These are phyloP conservation scores for Phoxinus phoxinus DNA, from an alignment of 2,113 vertebrate genomes.

Conservation along the genomic window DNA sequence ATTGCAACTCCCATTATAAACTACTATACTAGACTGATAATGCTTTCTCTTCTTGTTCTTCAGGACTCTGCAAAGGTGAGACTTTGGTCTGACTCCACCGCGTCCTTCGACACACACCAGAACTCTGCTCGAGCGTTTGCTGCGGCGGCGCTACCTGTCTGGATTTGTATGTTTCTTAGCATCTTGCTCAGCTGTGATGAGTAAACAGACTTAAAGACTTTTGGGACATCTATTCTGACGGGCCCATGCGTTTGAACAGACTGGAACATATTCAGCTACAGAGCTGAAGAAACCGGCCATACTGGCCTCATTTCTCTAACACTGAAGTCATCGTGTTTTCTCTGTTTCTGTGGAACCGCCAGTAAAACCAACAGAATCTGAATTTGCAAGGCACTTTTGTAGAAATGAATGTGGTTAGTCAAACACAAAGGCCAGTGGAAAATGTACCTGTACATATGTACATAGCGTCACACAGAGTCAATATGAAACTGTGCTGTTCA, in stretches of 20 bases:
- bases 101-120: constrained; percentile 68
- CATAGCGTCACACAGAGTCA: constrained; percentile 63
- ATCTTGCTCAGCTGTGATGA: constrained; percentile 62
- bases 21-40: neutral
- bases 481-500: constrained; percentile 62
- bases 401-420: constrained; percentile 37
- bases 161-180: constrained; percentile 61
- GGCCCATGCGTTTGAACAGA: constrained; percentile 32
- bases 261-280: constrained; percentile 31
- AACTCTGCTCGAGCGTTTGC: constrained; percentile 61
- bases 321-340: constrained; percentile 50
- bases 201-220: constrained; percentile 59
- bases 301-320: constrained; percentile 24
- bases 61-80: constrained; percentile 73
- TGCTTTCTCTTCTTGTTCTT: constrained; percentile 49
- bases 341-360: constrained; percentile 51
- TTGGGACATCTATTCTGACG: constrained; percentile 44
- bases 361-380: neutral
- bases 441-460: constrained; percentile 68
- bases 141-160: constrained; percentile 55
- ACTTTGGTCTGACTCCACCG: constrained; percentile 68
- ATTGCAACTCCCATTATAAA: neutral
- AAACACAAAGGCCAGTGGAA: constrained; percentile 28
- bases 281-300: constrained; percentile 11
- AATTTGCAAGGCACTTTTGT: constrained; percentile 43